Conservation (phyloP, 2,113 vertebrate genomes). For the Nymphicus hollandicus region DNA sequence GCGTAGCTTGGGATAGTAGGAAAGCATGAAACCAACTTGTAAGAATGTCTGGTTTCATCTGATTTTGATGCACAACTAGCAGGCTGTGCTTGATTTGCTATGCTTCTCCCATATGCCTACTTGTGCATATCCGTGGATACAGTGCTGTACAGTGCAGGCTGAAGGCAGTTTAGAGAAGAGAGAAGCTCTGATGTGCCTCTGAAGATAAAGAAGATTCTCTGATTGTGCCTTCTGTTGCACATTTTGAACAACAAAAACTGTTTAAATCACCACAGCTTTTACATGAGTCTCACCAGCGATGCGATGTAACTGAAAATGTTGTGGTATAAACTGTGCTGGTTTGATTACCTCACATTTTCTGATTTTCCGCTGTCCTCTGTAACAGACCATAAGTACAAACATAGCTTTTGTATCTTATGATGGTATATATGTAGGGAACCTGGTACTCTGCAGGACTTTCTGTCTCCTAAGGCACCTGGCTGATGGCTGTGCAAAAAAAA, state of each 20-base stretch:
- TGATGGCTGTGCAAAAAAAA: background rate
- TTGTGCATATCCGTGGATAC: background rate
- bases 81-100: background rate
- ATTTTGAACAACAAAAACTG: background rate
- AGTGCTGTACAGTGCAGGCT: background rate
- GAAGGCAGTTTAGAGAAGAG: background rate
- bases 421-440: background rate
- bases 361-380: background rate
- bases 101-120: background rate
- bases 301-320: background rate
- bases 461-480: background rate
- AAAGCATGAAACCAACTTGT: background rate
- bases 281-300: background rate
- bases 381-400: background rate
- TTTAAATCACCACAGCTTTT: background rate
- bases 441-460: background rate
- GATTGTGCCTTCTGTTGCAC: background rate
- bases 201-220: background rate
- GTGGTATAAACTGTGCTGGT: background rate
- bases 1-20: background rate
- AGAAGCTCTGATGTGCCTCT: background rate
- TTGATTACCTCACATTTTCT: background rate
- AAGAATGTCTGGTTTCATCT: background rate
- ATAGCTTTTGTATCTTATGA: background rate
- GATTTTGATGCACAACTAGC: background rate